These are phyloP conservation scores for Actinia tenebrosa DNA, from an alignment of 64 coral and sea anemone genomes.

Conservation along the genomic window DNA sequence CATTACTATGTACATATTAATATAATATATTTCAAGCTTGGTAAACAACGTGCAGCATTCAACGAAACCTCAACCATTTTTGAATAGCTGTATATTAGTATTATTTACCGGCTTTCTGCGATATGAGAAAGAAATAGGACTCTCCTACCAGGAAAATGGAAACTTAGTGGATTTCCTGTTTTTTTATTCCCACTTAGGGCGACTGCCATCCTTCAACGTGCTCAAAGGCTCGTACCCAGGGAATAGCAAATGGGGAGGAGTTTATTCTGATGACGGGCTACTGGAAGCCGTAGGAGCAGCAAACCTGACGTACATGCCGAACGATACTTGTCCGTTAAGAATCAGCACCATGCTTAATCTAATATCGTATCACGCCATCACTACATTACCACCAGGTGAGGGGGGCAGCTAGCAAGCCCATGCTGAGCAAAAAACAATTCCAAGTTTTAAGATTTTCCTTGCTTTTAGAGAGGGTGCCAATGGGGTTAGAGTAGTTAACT, in stretches of 20 bases:
- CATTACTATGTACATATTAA: too few species aligned
- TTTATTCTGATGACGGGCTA: conserved; percentile 23
- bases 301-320: background rate
- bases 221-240: conserved; percentile 62
- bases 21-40: too few species aligned
- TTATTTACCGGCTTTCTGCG: too few species aligned
- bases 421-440: too few species aligned
- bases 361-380: conserved; percentile 31
- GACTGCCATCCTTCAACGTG: conserved; percentile 38
- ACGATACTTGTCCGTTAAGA: conserved; percentile 65
- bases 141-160: too few species aligned
- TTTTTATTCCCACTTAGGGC: conserved; percentile 13
- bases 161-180: background rate
- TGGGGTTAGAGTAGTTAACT: too few species aligned
- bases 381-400: background rate
- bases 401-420: background rate
- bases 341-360: conserved; percentile 72
- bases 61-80: too few species aligned
- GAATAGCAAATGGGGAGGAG: conserved; percentile 40
- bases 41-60: too few species aligned
- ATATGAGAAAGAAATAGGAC: too few species aligned
- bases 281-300: background rate
- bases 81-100: too few species aligned
- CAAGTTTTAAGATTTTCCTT: too few species aligned
- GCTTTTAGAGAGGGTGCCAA: too few species aligned